A percentile compares a stretch with the other conserved stretches of the same genome.
Evolutionary conservation across 2,113 vertebrate species (phyloP).

Genomic region (Engraulis encrasicolus): DNA sequence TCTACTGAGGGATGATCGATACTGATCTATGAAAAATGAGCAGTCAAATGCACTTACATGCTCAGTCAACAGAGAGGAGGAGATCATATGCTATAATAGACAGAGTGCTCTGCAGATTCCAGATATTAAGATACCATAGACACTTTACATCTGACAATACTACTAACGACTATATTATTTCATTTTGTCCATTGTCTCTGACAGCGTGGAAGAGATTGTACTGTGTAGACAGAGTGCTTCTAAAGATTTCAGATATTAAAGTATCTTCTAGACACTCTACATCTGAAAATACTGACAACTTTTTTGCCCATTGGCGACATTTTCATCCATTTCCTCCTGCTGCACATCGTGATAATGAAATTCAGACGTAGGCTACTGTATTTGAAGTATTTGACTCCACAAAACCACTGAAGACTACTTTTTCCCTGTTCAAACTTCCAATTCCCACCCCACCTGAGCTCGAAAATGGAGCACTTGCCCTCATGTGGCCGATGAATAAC

Average conservation of each 20-base stretch:
- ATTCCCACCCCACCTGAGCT: background rate
- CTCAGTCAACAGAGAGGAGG: constrained; percentile 44
- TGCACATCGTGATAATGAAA: background rate
- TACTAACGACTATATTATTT: background rate
- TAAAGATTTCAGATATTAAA: no score
- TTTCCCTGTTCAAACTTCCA: background rate
- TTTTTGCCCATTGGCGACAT: background rate
- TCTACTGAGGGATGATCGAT: constrained; percentile 59
- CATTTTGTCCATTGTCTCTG: background rate
- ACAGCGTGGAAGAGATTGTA: no score
- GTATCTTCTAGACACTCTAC: no score
- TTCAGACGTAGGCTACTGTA: no score
- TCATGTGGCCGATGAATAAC: background rate
- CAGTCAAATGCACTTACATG: constrained; percentile 56
- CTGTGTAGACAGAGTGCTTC: no score
- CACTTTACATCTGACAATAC: background rate
- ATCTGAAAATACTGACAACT: no score
- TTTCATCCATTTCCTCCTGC: background rate
- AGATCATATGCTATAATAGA: constrained; percentile 32
- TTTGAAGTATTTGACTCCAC: background rate
- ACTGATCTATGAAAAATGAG: constrained; percentile 57
- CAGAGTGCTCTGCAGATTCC: constrained; percentile 32
- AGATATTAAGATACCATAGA: no score
- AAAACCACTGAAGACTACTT: background rate
- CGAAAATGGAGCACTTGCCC: background rate